These are phyloP conservation scores for Morphnarchus princeps DNA, from an alignment of 2,113 vertebrate species.

Conservation along the genomic window DNA sequence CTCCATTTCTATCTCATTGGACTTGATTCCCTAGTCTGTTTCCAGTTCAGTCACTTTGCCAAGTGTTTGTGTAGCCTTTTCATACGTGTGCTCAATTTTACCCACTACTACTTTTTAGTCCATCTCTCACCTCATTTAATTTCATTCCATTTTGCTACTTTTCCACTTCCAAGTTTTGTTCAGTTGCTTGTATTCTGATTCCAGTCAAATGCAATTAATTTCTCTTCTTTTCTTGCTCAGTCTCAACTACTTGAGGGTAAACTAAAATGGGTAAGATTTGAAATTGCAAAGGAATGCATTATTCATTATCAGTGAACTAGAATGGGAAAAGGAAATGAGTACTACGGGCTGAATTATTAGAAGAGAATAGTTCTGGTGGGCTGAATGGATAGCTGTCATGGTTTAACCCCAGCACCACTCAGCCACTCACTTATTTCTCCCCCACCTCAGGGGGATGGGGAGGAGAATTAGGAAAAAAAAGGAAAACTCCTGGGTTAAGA, in stretches of 20 bases:
- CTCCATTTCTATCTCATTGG: neutral
- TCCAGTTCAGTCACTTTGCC: neutral
- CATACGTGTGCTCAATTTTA: neutral
- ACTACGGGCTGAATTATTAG: neutral
- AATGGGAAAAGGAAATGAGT: slow-evolving; percentile 13
- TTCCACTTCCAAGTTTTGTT: neutral
- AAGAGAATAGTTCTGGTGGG: neutral
- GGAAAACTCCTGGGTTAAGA: too few species aligned
- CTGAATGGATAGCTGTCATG: neutral
- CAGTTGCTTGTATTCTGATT: neutral
- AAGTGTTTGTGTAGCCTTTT: neutral
- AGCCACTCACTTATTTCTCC: too few species aligned
- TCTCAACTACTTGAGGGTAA: neutral
- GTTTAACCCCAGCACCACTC: too few species aligned
- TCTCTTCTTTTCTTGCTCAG: neutral
- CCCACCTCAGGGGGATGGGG: too few species aligned
- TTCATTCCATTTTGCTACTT: neutral
- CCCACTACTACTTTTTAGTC: neutral
- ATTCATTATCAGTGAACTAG: slow-evolving; percentile 14
- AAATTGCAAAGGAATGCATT: slow-evolving; percentile 27
- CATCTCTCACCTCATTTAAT: neutral
- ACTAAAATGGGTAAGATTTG: neutral
- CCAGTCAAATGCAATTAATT: neutral
- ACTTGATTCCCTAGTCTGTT: neutral
- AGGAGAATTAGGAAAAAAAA: too few species aligned